Conservation (phyloP, 2,888 invertebrate species). For the Yponomeuta sedellus region DNA sequence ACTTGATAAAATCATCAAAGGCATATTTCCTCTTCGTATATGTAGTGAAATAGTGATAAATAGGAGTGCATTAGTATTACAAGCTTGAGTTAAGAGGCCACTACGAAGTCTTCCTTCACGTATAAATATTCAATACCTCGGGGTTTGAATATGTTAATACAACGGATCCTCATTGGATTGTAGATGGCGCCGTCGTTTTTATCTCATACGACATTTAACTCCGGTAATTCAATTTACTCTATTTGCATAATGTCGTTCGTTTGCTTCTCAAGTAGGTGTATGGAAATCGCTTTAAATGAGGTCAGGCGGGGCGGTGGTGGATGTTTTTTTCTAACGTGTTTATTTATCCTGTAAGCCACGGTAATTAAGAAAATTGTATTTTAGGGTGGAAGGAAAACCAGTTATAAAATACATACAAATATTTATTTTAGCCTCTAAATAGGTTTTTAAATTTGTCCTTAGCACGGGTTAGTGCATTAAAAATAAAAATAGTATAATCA, state of each 20-base stretch:
- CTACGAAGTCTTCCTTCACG: constrained; percentile 35
- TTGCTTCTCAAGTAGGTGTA: constrained; percentile 67
- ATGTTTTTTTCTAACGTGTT: constrained; percentile 19
- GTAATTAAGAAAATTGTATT: neutral
- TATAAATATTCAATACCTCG: constrained; percentile 72
- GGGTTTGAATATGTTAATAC: constrained; percentile 73
- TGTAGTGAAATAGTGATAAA: constrained; percentile 49
- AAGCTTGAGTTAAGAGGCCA: constrained; percentile 57
- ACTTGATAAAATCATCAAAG: constrained; percentile 15
- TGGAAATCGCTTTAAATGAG: constrained; percentile 50
- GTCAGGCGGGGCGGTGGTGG: constrained; percentile 17
- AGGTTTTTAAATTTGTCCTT: too few relatives aligned
- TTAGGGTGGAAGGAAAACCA: neutral
- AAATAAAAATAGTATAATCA: too few relatives aligned
- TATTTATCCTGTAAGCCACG: constrained; percentile 17
- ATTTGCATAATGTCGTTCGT: constrained; percentile 72
- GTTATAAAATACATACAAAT: too few relatives aligned
- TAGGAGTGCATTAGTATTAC: constrained; percentile 57
- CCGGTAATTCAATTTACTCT: constrained; percentile 75
- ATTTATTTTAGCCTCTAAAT: too few relatives aligned
- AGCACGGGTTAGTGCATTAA: too few relatives aligned
- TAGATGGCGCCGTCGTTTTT: constrained; percentile 75
- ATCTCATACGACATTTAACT: constrained; percentile 77
- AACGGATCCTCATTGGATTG: constrained; percentile 71
- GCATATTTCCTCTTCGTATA: constrained; percentile 24